phyloP scores from a whole-genome alignment of 1,140 invertebrate species.

The Bombus affinis region DNA sequence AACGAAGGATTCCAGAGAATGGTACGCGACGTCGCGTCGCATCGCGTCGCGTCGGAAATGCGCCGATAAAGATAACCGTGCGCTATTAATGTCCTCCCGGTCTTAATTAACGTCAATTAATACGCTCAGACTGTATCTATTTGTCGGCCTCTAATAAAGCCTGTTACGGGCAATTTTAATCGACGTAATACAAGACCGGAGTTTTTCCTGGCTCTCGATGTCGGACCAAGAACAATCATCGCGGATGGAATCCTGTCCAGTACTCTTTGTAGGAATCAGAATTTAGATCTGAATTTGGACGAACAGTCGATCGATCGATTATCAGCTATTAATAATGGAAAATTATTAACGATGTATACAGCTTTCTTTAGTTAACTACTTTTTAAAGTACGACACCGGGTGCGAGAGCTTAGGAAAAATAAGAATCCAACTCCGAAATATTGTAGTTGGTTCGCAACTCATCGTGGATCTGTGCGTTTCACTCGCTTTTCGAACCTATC shows the following conservation, averaged over 20 bases:
- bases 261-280: neutral
- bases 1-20: neutral
- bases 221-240: neutral
- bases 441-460: too few relatives aligned
- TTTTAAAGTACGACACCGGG: too few relatives aligned
- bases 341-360: too few relatives aligned
- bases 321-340: too few relatives aligned
- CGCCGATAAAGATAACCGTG: slow-evolving; percentile 45
- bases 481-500: too few relatives aligned
- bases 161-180: slow-evolving; percentile 52
- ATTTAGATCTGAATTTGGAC: too few relatives aligned
- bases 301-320: too few relatives aligned
- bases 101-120: slow-evolving; percentile 63
- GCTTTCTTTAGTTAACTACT: too few relatives aligned
- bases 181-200: slow-evolving; percentile 16
- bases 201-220: slow-evolving; percentile 22
- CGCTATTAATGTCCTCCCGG: slow-evolving; percentile 48
- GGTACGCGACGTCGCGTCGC: neutral
- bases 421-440: too few relatives aligned
- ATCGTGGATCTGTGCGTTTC: too few relatives aligned
- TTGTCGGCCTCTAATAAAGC: slow-evolving; percentile 38
- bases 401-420: too few relatives aligned
- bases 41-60: slow-evolving; percentile 30
- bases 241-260: neutral
- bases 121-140: slow-evolving; percentile 40